Percentiles rank a stretch among this genome's conserved stretches.
These are phyloP conservation scores for Phasia obesa DNA, from an alignment of 2,888 invertebrate genomes.

Conservation along the genomic window DNA sequence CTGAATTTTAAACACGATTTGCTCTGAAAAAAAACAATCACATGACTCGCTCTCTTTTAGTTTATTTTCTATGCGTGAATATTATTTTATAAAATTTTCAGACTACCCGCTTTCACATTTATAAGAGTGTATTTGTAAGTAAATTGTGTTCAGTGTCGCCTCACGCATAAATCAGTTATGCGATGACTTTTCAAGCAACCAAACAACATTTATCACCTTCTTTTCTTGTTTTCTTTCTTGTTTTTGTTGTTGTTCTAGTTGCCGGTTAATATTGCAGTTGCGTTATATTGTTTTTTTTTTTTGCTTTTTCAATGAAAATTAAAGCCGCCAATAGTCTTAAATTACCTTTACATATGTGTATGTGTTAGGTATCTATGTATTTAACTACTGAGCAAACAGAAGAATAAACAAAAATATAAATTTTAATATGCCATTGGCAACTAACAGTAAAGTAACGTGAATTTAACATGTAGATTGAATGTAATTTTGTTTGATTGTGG, in stretches of 20 bases:
- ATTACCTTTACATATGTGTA: slow-evolving; percentile 1
- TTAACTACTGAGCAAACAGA: slow-evolving; percentile 14
- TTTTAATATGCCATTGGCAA: slow-evolving; percentile 62
- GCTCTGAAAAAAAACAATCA: too few species aligned
- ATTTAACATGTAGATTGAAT: slow-evolving; percentile 45
- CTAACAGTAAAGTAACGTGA: slow-evolving; percentile 56
- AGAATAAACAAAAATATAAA: slow-evolving; percentile 19
- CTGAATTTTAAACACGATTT: too few species aligned
- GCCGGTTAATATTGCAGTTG: slow-evolving; percentile 22
- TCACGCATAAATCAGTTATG: slow-evolving; percentile 70
- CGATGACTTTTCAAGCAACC: slow-evolving; percentile 63
- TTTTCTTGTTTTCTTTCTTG: slow-evolving; percentile 6
- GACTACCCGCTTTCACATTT: neutral
- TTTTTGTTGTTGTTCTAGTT: neutral
- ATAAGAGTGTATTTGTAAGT: neutral
- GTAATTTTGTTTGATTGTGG: neutral
- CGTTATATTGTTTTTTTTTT: slow-evolving; percentile 2
- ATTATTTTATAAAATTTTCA: neutral
- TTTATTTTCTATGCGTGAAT: neutral
- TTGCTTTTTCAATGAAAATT: slow-evolving; percentile 47
- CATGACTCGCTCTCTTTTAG: too few species aligned
- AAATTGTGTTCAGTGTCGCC: slow-evolving; percentile 61
- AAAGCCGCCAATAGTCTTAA: slow-evolving; percentile 64
- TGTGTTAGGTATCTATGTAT: neutral
- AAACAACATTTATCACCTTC: slow-evolving; percentile 62